Percentiles rank a stretch among this genome's conserved stretches.
Conservation (phyloP, 2,797 vertebrate genomes). For the Chaetodon trifasciatus region DNA sequence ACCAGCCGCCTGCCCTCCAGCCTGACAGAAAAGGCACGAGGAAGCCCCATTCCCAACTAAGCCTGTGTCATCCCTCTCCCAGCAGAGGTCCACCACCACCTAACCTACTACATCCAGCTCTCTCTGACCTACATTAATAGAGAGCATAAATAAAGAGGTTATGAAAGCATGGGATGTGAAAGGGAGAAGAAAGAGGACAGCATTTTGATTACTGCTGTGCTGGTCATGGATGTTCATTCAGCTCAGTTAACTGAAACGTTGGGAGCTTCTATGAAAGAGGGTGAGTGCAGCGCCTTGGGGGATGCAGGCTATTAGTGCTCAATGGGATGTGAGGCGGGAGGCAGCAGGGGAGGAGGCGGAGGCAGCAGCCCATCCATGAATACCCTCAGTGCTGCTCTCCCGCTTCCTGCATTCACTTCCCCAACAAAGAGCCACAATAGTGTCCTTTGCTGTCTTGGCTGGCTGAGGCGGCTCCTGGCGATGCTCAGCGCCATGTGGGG, state of each 20-base stretch:
- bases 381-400: constrained; percentile 79
- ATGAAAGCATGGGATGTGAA: constrained; percentile 46
- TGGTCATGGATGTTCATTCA: constrained; percentile 71
- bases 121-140: constrained; percentile 67
- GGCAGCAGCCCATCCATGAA: constrained; percentile 82
- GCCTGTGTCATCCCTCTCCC: constrained; percentile 44
- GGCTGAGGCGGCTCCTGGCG: constrained; percentile 76
- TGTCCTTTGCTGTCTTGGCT: constrained; percentile 84
- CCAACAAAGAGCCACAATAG: constrained; percentile 85
- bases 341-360: constrained; percentile 67
- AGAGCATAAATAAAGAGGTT: constrained; percentile 37
- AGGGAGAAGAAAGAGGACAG: constrained; percentile 56
- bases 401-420: constrained; percentile 84
- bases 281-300: constrained; percentile 75
- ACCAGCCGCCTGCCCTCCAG: constrained; percentile 60
- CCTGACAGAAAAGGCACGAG: constrained; percentile 60
- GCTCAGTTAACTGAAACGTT: constrained; percentile 72
- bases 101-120: constrained; percentile 44
- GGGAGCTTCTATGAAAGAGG: constrained; percentile 71
- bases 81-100: constrained; percentile 51
- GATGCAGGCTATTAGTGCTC: constrained; percentile 82
- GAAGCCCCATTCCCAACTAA: constrained; percentile 58
- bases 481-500: constrained; percentile 79
- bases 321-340: constrained; percentile 79
- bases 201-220: constrained; percentile 62